Conservation (phyloP, 2,797 vertebrate species). For the Loris lydekkerianus region DNA sequence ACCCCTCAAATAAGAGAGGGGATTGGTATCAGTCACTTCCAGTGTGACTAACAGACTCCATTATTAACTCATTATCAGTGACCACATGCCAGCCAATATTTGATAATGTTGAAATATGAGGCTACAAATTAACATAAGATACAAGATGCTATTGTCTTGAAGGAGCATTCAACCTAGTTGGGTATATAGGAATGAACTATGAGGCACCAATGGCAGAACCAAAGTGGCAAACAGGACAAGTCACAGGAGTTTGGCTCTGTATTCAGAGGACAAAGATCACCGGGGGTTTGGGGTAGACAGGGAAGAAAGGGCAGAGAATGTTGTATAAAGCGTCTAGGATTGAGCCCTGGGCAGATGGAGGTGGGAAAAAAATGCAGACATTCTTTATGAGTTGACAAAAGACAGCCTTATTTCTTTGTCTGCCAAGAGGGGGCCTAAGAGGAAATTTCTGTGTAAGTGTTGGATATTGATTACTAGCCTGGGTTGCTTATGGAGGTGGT, state of each 20-base stretch:
- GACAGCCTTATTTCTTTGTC: not conserved
- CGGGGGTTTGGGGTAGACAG: not conserved
- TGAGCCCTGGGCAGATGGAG: not conserved
- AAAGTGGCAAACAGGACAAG: not conserved
- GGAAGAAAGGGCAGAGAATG: not conserved
- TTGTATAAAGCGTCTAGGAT: not conserved
- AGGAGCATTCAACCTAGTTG: not conserved
- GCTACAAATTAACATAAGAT: not conserved
- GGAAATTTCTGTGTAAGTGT: not conserved
- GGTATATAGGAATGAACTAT: not conserved
- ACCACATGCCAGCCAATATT: not conserved
- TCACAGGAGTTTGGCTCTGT: not conserved
- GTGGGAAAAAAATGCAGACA: not conserved
- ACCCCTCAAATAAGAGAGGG: not conserved
- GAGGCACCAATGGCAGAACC: not conserved
- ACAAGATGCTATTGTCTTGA: not conserved
- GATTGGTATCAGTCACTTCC: not conserved
- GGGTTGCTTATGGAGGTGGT: not conserved
- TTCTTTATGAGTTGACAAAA: not conserved
- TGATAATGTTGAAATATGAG: constrained; percentile 21
- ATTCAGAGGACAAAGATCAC: not conserved
- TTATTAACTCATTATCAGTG: not conserved
- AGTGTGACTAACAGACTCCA: not conserved
- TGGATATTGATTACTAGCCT: not conserved
- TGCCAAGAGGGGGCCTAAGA: not conserved